phyloP scores from a whole-genome alignment of 2,888 invertebrate species.

The Mylabris sibirica region DNA sequence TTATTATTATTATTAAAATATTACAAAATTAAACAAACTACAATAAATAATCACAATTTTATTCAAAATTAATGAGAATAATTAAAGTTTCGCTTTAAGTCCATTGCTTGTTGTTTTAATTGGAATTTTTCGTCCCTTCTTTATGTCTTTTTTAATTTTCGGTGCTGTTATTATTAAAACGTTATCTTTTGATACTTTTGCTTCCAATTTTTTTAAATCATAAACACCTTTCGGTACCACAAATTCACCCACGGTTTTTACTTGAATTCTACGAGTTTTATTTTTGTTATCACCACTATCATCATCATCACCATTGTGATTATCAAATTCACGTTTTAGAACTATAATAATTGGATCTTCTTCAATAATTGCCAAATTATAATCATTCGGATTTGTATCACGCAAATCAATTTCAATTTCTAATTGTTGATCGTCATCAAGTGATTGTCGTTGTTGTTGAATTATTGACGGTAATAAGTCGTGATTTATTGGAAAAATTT shows the following conservation, averaged over 20 bases:
- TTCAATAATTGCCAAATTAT: neutral
- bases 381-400: neutral
- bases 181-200: neutral
- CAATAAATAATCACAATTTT: neutral
- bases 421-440: neutral
- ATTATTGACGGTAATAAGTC: neutral
- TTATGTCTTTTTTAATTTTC: neutral
- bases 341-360: neutral
- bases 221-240: neutral
- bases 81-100: neutral
- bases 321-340: neutral
- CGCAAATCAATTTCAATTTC: neutral
- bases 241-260: neutral
- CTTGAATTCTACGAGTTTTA: neutral
- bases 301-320: neutral
- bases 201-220: constrained; percentile 5
- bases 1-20: neutral
- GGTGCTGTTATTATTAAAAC: neutral
- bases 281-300: neutral
- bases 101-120: neutral
- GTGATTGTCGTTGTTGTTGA: neutral
- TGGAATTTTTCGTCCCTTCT: neutral
- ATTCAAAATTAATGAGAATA: neutral
- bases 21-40: neutral
- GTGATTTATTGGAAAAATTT: neutral